phyloP scores from a whole-genome alignment of 1,140 invertebrate species.

The Orchesella cincta region DNA sequence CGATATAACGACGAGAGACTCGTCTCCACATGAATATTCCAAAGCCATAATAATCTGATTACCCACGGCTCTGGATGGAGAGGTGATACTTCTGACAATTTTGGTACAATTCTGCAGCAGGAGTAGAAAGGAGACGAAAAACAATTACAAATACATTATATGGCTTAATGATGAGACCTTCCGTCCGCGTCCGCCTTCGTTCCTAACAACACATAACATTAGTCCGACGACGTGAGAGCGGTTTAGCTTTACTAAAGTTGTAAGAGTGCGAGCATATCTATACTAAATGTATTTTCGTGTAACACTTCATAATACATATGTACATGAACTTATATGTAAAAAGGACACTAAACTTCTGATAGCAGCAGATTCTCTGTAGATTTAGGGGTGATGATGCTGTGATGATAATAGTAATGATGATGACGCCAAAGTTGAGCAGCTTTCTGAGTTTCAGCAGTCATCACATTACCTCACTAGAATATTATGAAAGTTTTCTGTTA shows the following conservation, averaged over 20 bases:
- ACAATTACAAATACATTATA: conserved; percentile 28
- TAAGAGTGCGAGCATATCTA: not conserved
- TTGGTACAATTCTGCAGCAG: not conserved
- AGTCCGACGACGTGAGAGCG: not conserved
- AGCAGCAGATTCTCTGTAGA: not conserved
- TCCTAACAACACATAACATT: not conserved
- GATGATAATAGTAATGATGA: conserved; percentile 19
- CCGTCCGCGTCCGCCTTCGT: not conserved
- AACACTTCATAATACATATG: not conserved
- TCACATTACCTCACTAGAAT: conserved; percentile 15
- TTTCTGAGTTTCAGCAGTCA: conserved; percentile 14
- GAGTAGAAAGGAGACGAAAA: conserved; percentile 15
- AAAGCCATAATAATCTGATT: conserved; percentile 19
- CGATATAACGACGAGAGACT: conserved; percentile 16
- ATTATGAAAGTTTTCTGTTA: conserved; percentile 5
- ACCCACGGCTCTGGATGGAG: not conserved
- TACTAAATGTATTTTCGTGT: not conserved
- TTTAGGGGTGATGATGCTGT: not conserved
- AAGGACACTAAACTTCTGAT: not conserved
- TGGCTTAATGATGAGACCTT: conserved; percentile 29
- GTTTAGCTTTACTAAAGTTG: too few species aligned
- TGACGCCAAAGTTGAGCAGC: not conserved
- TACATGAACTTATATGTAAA: not conserved
- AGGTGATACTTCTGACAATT: too few species aligned
- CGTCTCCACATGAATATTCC: conserved; percentile 5